Conservation (phyloP, 2,888 invertebrate genomes). For the Chloromyia formosa region DNA sequence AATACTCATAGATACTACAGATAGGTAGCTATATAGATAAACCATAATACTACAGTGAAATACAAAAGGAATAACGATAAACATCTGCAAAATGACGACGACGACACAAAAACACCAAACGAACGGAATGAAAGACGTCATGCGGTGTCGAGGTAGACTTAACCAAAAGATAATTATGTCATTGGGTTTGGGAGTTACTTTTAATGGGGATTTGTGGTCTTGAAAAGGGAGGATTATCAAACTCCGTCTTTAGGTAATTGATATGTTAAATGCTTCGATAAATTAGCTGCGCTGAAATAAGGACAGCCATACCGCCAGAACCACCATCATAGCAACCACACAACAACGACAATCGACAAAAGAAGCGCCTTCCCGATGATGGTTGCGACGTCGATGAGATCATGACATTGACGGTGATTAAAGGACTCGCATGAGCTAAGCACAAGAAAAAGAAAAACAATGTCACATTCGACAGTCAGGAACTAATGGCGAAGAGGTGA, state of each 20-base stretch:
- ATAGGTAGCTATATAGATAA: background rate
- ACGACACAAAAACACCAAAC: too few species aligned
- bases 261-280: conserved; percentile 41
- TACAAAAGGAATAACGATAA: conserved; percentile 31
- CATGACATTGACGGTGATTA: background rate
- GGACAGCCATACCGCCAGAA: too few species aligned
- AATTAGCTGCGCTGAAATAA: conserved; percentile 14
- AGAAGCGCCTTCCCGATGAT: too few species aligned
- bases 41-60: too few species aligned
- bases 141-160: conserved; percentile 38
- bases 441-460: background rate
- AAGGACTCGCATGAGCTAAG: background rate
- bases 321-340: too few species aligned
- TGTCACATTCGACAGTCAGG: too few species aligned
- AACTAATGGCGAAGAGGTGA: too few species aligned
- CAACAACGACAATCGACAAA: background rate
- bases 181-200: conserved; percentile 37
- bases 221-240: conserved; percentile 36
- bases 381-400: too few species aligned
- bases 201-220: conserved; percentile 43
- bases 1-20: background rate
- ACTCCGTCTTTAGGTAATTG: conserved; percentile 33
- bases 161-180: conserved; percentile 43
- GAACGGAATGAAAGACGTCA: conserved; percentile 30
- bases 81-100: conserved; percentile 31